A percentile compares a stretch with the other conserved stretches of the same genome.
Conservation (phyloP, 2,888 invertebrate species). For the Tiliacea aurago region DNA sequence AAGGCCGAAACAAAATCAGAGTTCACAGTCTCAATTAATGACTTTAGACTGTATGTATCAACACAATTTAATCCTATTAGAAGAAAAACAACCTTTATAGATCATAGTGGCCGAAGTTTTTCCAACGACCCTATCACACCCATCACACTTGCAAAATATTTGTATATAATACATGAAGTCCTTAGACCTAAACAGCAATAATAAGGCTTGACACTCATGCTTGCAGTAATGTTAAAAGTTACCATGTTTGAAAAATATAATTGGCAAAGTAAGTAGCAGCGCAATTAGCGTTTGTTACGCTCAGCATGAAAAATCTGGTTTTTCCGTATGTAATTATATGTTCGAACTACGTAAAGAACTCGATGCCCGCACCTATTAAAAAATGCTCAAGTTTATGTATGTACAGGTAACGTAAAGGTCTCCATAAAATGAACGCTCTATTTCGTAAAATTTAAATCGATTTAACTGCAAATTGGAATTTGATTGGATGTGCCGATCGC, state of each 20-base stretch:
- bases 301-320: conserved; percentile 4
- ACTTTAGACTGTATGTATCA: neutral
- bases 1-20: no score
- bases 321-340: conserved; percentile 19
- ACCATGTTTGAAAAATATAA: neutral
- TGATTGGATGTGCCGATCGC: conserved; percentile 70
- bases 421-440: conserved; percentile 54
- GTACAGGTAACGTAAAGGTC: conserved; percentile 27
- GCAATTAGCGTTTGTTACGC: conserved; percentile 6
- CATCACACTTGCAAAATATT: neutral
- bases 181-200: neutral
- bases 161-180: neutral
- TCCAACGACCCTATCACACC: neutral
- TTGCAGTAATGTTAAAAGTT: neutral
- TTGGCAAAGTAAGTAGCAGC: neutral
- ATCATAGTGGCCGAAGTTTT: neutral
- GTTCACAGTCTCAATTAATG: no score
- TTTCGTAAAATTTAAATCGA: conserved; percentile 70
- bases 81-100: conserved; percentile 11
- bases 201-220: neutral
- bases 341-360: conserved; percentile 6
- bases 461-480: conserved; percentile 74
- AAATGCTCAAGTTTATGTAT: conserved; percentile 7
- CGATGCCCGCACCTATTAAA: neutral
- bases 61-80: neutral